Evolutionary conservation across 2,797 vertebrate genomes (phyloP), one percentile per base, ranked within the genome.

Genomic region (Chelon auratus): DNA sequence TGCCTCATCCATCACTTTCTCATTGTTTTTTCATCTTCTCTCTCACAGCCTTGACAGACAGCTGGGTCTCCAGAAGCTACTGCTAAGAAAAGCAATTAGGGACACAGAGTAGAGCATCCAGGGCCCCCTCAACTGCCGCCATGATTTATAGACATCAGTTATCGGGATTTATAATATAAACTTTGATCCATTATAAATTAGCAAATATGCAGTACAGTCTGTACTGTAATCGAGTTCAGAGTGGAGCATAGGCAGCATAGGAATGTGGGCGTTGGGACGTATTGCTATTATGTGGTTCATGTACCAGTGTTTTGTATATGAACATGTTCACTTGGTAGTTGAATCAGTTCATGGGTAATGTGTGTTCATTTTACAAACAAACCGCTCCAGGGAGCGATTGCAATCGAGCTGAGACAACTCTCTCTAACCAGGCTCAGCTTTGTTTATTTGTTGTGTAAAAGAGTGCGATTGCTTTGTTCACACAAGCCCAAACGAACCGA

Each of bases 81-180:
- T 17, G 26, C 60, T 83, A 40, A 55, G 47, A 64, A 24, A 59
- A 24, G 55, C 30, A 74, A 78, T 76, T 64, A 78, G 40, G 30
- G 63, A 59, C 62, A 60, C 17, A 56, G 37, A 33, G 30, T 33
- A 3, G 6, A 62, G 48, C 37, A 40, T 42, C 62, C 42, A 8
- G 1, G 1, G 24, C 51, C 60, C 20, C 30, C 17, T 66, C 1
- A 39, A 62, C 48, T 18, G 37, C 17, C 56, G 33, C 15, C 26
- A 54, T 58, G 20, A 50, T 55, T 42, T 47, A 60, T 17, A 33
- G 5, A 40, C 43, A n/a, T 15, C 17, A 33, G 30, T 43, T 17
- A 17, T 8, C 2, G 5, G 42, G 14, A 4, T 43, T 43, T 17
- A 43, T 5, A 43, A 43, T 43, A 14, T 43, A 43, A 15, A 43